Evolutionary conservation across 2,797 vertebrate genomes (phyloP), one percentile per base, ranked within the genome.

Genomic region (Ispidina picta): DNA sequence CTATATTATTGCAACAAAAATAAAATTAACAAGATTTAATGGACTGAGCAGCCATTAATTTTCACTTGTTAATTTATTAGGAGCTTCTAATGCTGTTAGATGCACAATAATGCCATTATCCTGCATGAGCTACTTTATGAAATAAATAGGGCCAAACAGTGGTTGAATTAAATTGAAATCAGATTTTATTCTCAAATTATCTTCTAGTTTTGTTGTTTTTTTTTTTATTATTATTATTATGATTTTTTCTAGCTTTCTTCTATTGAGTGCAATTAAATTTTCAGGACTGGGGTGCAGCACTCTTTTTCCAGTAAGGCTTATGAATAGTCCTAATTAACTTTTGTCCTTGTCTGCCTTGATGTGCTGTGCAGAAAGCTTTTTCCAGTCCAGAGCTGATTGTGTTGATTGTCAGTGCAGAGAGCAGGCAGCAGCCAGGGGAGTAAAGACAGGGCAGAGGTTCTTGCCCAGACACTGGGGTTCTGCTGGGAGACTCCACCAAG

Each of bases 1-100:
- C 88, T 86, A 10, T 91, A 88, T 97, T 97, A 95, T 93, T 94
- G 89, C 90, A 95, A 93, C 86, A 89, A 92, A 97, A 97, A 94
- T 96, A 97, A 97, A 97, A 97, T 97, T 97, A 97, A 97, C 95
- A 94, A 72, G 74, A 97, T 97, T 97, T 97, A 97, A 97, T 97
- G 97, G 94, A 96, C 94, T 97, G 96, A 97, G 56, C 72, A 62
- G 83, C 95, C 92, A 96, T 98, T 96, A 97, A 97, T 97, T 97
- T 97, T 95, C 89, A 96, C 96, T 97, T 52, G 70, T 97, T 98
- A 96, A 97, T 97, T 97, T 97, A 97, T 97, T 96, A 97, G 94
- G 92, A 94, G 90, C 75, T 85, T 95, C 95, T 95, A 91, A 95
- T 96, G 91, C 89, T 88, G 73, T 85, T 95, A 93, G 81, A 95